phyloP scores from a whole-genome alignment of 2,797 vertebrate genomes.

The Steatocranus sp. region DNA sequence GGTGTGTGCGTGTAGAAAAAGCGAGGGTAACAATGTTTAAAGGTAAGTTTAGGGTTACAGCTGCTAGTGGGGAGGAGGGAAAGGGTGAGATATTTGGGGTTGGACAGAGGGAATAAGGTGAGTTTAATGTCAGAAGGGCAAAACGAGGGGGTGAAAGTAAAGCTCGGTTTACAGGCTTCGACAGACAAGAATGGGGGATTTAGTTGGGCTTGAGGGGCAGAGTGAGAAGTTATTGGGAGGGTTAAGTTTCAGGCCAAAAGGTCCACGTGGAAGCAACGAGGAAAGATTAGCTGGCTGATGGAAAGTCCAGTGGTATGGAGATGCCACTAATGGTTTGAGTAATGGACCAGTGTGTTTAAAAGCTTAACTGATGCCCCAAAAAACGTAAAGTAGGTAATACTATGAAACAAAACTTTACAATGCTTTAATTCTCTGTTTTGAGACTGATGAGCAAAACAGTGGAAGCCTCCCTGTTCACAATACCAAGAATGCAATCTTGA shows the following conservation, averaged over 20 bases:
- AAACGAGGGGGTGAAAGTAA: slow-evolving; percentile 4
- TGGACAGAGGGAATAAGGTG: slow-evolving; percentile 32
- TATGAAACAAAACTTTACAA: neutral
- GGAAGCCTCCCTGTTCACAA: neutral
- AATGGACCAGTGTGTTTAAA: neutral
- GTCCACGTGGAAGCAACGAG: neutral
- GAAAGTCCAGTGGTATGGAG: neutral
- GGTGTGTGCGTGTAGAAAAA: neutral
- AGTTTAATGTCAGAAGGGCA: slow-evolving; percentile 36
- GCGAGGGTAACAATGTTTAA: slow-evolving; percentile 33
- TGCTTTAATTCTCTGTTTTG: neutral
- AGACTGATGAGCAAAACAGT: neutral
- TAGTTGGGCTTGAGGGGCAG: neutral
- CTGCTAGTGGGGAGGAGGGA: neutral
- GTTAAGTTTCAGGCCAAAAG: slow-evolving; percentile 47
- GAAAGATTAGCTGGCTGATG: neutral
- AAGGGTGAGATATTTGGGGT: slow-evolving; percentile 38
- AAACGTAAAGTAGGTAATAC: neutral
- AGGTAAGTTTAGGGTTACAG: slow-evolving; percentile 59
- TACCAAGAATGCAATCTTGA: neutral
- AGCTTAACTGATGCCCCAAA: neutral
- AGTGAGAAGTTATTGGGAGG: slow-evolving; percentile 38
- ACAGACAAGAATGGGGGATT: neutral
- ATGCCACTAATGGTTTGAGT: neutral
- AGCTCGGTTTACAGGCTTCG: slow-evolving; percentile 27